Evolutionary conservation across 2,797 vertebrate species (phyloP).

Genomic region (Rhinatrema bivittatum): DNA sequence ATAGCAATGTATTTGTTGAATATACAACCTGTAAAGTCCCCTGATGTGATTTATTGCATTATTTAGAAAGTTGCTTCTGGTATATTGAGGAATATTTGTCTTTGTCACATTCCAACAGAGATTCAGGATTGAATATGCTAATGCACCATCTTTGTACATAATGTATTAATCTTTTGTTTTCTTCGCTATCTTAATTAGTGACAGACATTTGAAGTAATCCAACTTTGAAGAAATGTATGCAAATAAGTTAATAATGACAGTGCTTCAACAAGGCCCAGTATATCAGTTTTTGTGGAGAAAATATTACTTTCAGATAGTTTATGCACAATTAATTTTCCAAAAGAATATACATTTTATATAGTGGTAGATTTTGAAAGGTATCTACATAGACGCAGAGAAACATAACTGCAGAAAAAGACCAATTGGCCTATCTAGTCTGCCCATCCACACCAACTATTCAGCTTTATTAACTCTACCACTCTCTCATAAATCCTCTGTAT

Average conservation of each 20-base stretch:
- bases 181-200: slow-evolving; percentile 49
- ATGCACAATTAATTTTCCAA: slow-evolving; percentile 9
- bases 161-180: slow-evolving; percentile 48
- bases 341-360: slow-evolving; percentile 15
- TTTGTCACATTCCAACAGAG: slow-evolving; percentile 40
- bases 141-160: slow-evolving; percentile 36
- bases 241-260: slow-evolving; percentile 46
- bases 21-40: slow-evolving; percentile 18
- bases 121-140: slow-evolving; percentile 41
- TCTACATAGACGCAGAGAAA: no score
- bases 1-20: slow-evolving; percentile 16
- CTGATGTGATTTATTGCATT: slow-evolving; percentile 47
- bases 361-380: no score
- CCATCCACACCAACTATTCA: no score
- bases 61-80: slow-evolving; percentile 41
- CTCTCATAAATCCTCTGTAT: no score
- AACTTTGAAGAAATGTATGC: slow-evolving; percentile 46
- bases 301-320: slow-evolving; percentile 25
- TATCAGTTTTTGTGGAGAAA: slow-evolving; percentile 26
- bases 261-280: slow-evolving; percentile 15
- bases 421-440: no score
- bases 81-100: slow-evolving; percentile 53
- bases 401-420: no score
- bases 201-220: slow-evolving; percentile 39
- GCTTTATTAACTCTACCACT: no score